Base-by-base conservation (phyloP, 2,113 vertebrate genomes). In the Ascaphus truei region DNA sequence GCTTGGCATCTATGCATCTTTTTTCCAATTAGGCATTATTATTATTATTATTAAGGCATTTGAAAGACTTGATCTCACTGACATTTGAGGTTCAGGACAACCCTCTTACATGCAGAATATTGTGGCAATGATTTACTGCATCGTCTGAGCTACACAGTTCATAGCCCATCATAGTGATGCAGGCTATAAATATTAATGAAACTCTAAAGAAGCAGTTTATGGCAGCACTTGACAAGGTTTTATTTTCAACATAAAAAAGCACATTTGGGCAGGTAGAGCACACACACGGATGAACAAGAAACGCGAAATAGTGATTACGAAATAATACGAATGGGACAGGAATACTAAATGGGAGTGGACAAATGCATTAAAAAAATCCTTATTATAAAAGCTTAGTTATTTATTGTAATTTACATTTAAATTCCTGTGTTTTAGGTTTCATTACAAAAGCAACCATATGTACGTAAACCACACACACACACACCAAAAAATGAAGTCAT, bases 11-110 rank as follows among this genome's bases (percentile, higher is more conserved):
- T n/a, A 59, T 31, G 26, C 55, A 68, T 60, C n/a, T n/a, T 60
- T 60, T 60, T 69, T 60, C 6, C 29, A 69, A 69, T 60, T 30
- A 60, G 33, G 31, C 45, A n/a, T n/a, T n/a, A n/a, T n/a, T n/a
- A n/a, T n/a, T n/a, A n/a, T n/a, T n/a, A n/a, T 69, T 71, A 52
- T 47, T 68, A 59, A 61, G 25, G 45, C 26, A 61, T 31, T 71
- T 61, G 56, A 71, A 60, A 61, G 67, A 59, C 56, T 61, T 41
- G 43, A 50, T 50, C 16, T 12, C 25, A 12, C 26, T 69, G 56
- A 41, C 67, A 71, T 71, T 71, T 71, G 25, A 52, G 57, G 57
- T 25, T 47, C 36, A 34, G 43, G 26, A 5, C 39, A 39, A 57
- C 11, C 57, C 45, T 71, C 60, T 71, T 29, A 52, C 33, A 61